Percentiles rank a stretch among this genome's conserved stretches.
Conservation (phyloP, 2,888 invertebrate genomes). For the Copidosoma aretas region DNA sequence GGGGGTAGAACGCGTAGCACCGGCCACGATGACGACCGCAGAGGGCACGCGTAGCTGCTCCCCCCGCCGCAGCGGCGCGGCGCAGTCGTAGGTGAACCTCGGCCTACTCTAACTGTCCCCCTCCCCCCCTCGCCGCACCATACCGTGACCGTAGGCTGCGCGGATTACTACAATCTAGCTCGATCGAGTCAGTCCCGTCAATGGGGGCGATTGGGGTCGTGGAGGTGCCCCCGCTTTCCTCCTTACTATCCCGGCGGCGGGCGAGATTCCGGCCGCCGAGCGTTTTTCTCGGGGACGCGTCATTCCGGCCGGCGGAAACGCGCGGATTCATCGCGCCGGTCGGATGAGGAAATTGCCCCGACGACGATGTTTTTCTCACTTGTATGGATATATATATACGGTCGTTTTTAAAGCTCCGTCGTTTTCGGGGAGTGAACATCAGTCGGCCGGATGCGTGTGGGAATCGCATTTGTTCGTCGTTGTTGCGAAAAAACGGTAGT, state of each 20-base stretch:
- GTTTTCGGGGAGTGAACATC: no score
- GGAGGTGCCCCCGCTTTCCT: background rate
- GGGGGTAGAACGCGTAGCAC: background rate
- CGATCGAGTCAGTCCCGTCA: conserved; percentile 55
- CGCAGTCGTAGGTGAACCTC: conserved; percentile 58
- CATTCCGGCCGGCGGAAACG: no score
- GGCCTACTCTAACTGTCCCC: conserved; percentile 58
- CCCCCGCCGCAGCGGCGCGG: conserved; percentile 47
- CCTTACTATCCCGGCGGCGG: background rate
- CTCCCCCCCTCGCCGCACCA: conserved; percentile 45
- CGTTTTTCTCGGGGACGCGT: no score
- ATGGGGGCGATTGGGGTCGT: conserved; percentile 36
- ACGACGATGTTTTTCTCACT: no score
- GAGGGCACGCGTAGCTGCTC: conserved; percentile 30
- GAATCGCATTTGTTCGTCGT: no score
- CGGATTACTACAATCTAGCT: conserved; percentile 59
- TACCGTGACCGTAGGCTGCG: conserved; percentile 46
- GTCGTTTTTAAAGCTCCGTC: no score
- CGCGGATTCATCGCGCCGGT: no score
- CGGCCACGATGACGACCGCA: conserved; percentile 14
- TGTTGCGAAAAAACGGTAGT: no score
- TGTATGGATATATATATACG: no score
- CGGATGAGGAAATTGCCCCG: no score
- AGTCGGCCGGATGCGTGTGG: no score
- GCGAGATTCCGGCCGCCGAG: no score